Percentiles rank a stretch among this genome's conserved stretches.
phyloP scores from a whole-genome alignment of 1,140 invertebrate species.

The Anoplolepis gracilipes region DNA sequence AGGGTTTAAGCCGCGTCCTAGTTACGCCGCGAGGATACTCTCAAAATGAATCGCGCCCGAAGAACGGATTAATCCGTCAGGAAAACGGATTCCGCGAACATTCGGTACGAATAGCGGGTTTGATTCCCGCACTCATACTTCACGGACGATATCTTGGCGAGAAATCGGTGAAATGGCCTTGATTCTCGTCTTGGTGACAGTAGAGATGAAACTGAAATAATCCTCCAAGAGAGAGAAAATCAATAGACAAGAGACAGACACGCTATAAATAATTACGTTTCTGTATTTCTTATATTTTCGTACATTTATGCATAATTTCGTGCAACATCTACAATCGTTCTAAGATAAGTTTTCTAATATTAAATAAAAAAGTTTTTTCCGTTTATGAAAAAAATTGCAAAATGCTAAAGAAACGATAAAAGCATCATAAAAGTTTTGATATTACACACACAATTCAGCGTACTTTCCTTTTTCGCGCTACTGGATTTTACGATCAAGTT shows the following conservation, averaged over 20 bases:
- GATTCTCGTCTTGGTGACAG: conserved; percentile 1
- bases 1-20: conserved; percentile 80
- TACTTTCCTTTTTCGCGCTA: background rate
- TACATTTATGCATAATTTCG: background rate
- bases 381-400: background rate
- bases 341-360: background rate
- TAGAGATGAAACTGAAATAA: background rate
- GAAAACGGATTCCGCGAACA: conserved; percentile 71
- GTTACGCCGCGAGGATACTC: conserved; percentile 75
- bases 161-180: conserved; percentile 31
- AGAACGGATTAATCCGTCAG: conserved; percentile 73
- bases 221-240: background rate
- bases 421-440: background rate
- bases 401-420: background rate
- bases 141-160: conserved; percentile 19
- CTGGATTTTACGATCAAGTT: background rate
- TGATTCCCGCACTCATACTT: conserved; percentile 61
- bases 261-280: background rate
- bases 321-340: background rate
- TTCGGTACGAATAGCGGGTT: conserved; percentile 62
- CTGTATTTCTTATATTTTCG: background rate
- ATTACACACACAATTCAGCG: background rate
- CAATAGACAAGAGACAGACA: background rate
- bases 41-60: conserved; percentile 77
- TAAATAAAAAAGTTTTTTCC: background rate